Percentiles rank a stretch among this genome's conserved stretches.
Evolutionary conservation across 1,140 invertebrate species (phyloP).

Genomic region (Saxidomus purpurata): DNA sequence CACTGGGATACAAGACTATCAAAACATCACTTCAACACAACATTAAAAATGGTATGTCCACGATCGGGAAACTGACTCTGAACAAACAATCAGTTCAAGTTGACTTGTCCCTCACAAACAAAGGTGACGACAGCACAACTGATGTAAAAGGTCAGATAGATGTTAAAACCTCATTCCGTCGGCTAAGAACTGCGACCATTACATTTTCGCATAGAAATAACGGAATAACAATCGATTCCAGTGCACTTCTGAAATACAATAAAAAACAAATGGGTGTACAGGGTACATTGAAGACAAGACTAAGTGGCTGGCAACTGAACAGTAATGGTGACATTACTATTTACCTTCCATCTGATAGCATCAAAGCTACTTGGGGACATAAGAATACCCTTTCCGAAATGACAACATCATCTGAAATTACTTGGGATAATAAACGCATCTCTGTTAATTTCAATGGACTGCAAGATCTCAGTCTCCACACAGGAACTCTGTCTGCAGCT

Average conservation of each 20-base stretch:
- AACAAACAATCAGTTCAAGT: constrained; percentile 54
- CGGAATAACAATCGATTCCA: constrained; percentile 52
- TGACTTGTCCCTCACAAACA: constrained; percentile 36
- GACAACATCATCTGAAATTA: neutral
- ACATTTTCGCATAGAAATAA: constrained; percentile 54
- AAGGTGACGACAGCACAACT: neutral
- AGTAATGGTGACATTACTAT: constrained; percentile 66
- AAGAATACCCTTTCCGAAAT: constrained; percentile 38
- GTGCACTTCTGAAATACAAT: constrained; percentile 58
- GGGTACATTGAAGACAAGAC: constrained; percentile 63
- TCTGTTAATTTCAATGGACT: constrained; percentile 46
- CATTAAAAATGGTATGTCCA: constrained; percentile 17
- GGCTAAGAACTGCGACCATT: constrained; percentile 53
- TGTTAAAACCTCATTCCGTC: constrained; percentile 69
- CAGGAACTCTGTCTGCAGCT: constrained; percentile 34
- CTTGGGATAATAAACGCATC: constrained; percentile 25
- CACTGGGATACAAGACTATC: constrained; percentile 47
- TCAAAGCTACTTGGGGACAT: constrained; percentile 63
- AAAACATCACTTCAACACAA: constrained; percentile 51
- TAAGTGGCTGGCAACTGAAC: constrained; percentile 32
- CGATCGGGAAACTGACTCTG: constrained; percentile 37
- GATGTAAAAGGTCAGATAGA: constrained; percentile 66
- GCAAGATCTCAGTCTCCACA: constrained; percentile 34
- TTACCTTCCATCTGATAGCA: constrained; percentile 16
- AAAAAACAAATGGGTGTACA: constrained; percentile 61